phyloP scores from a whole-genome alignment of 2,888 invertebrate species.

The Chalcosyrphus nemorum region DNA sequence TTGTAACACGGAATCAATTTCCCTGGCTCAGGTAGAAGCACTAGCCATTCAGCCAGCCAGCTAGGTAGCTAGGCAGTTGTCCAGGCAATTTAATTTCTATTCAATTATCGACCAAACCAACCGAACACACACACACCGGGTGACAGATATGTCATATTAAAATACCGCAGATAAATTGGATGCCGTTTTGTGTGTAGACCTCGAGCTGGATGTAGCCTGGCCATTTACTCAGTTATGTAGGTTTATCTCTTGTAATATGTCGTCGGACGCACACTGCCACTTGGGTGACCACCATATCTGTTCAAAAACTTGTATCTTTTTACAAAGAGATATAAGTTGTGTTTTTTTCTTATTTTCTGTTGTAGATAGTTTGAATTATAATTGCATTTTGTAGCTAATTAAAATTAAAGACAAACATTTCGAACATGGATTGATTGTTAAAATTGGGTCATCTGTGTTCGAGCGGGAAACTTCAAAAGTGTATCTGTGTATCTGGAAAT shows the following conservation, averaged over 20 bases:
- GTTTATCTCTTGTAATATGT: neutral
- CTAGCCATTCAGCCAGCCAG: no score
- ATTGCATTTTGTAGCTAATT: slow-evolving; percentile 46
- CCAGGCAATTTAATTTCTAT: slow-evolving; percentile 70
- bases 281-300: slow-evolving; percentile 13
- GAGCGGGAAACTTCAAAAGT: slow-evolving; percentile 57
- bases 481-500: neutral
- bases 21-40: slow-evolving; percentile 15
- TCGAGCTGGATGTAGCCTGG: neutral
- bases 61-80: slow-evolving; percentile 31
- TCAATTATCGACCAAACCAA: slow-evolving; percentile 63
- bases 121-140: slow-evolving; percentile 61
- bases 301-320: neutral
- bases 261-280: slow-evolving; percentile 4
- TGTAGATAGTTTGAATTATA: slow-evolving; percentile 25
- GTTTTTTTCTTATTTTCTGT: neutral
- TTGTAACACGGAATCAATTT: slow-evolving; percentile 69
- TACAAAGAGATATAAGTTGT: neutral
- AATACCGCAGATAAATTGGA: slow-evolving; percentile 70
- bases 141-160: slow-evolving; percentile 73
- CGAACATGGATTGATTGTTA: slow-evolving; percentile 16
- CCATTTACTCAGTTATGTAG: neutral
- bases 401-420: slow-evolving; percentile 14
- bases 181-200: slow-evolving; percentile 36
- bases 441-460: slow-evolving; percentile 37